Evolutionary conservation across 2,797 vertebrate species (phyloP).

Genomic region (Pangasius larnaudii): DNA sequence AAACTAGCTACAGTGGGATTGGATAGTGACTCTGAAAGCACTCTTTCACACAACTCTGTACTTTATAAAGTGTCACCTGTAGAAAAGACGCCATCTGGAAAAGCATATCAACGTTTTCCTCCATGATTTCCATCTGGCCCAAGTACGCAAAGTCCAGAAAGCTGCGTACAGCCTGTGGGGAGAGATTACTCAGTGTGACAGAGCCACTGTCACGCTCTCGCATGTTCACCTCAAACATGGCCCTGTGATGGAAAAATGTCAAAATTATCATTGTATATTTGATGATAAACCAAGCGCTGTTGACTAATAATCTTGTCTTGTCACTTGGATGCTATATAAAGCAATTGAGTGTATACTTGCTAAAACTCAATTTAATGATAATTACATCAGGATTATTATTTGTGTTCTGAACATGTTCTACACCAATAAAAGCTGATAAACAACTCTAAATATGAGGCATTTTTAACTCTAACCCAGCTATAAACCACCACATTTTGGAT

Average conservation of each 20-base stretch:
- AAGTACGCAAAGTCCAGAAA: constrained; percentile 97
- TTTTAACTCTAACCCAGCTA: not conserved
- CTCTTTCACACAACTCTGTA: not conserved
- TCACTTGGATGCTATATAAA: not conserved
- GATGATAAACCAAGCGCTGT: not conserved
- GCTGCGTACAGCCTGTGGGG: constrained; percentile 79
- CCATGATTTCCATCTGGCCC: constrained; percentile 88
- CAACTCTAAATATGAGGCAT: not conserved
- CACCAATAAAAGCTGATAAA: not conserved
- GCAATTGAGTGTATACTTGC: not conserved
- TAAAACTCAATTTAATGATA: not conserved
- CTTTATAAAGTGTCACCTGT: constrained; percentile 65
- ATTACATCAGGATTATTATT: not conserved
- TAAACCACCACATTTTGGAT: not conserved
- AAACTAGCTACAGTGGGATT: not conserved
- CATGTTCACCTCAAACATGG: constrained; percentile 98
- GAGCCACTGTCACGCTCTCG: constrained; percentile 89
- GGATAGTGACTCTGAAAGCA: no score
- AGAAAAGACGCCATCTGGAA: constrained; percentile 84
- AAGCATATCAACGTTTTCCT: constrained; percentile 90
- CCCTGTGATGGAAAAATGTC: constrained; percentile 73
- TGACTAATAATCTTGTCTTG: not conserved
- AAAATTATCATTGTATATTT: not conserved
- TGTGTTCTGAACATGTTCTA: not conserved
- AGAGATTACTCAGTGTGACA: constrained; percentile 88